Evolutionary conservation across 2,888 invertebrate species (phyloP), one percentile per base, ranked within the genome.

Genomic region (Macroteleia sp.): DNA sequence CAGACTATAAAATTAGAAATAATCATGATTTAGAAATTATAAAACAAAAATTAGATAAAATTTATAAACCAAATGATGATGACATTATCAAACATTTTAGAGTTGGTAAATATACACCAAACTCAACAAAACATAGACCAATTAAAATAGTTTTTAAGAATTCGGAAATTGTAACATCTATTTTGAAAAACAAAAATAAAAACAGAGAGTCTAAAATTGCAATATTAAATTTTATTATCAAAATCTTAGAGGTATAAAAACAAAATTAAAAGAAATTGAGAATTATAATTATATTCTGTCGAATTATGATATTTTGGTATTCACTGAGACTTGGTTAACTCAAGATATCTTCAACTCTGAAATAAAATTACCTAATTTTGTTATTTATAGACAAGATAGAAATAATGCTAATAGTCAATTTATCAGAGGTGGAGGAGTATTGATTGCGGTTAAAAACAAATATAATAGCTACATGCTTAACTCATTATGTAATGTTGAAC

Each of bases 161-260:
- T 14, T 14, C 3, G 5, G 6, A 39, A 14, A 39, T 9, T 3
- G 39, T 39, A 39, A 6, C 14, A 39, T 17, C 14, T 6, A 39
- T 39, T 39, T 14, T 39, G 9, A 39, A 39, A 39, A 17, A 39
- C 4, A 39, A 39, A 39, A 39, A 39, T 17, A 39, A 39, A 39
- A 14, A 16, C 14, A 39, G 4, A 14, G 16, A 17, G 3, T 25
- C 25, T 25, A 25, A 25, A 25, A 25, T 25, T 25, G 25, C 3
- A 25, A 25, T 5, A 25, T 25, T 25, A 34, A 34, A 34, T 34
- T 10, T 10, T 34, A 34, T 34, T 34, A 34, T 34, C 34, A 34
- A 34, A 34, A 34, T 34, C 5, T 34, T 34, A 10, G 3, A 34
- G 34, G 34, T 3, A 3, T 34, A 10, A 34, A 34, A 34, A 34